phyloP scores from a whole-genome alignment of 2,113 vertebrate genomes.

The Scophthalmus maximus region DNA sequence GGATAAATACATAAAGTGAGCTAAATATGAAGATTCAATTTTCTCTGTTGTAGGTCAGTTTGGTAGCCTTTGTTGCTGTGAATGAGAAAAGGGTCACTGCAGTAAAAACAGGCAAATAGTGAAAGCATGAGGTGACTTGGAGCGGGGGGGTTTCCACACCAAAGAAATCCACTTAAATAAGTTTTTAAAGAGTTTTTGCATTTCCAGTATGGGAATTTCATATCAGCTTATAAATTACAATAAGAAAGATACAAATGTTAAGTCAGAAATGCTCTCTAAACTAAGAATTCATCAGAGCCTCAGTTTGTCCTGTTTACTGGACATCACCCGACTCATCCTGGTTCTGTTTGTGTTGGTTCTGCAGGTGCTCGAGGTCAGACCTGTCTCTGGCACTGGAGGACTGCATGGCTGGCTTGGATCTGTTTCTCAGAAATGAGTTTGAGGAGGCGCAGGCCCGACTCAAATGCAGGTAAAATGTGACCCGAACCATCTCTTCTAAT shows the following conservation, averaged over 20 bases:
- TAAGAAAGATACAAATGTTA: background rate
- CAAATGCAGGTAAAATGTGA: slow-evolving; percentile 85
- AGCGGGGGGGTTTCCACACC: background rate
- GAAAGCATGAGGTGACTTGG: background rate
- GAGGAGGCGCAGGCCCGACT: slow-evolving; percentile 90
- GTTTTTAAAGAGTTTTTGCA: too few relatives aligned
- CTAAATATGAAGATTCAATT: background rate
- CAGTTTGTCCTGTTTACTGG: background rate
- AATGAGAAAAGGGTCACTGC: slow-evolving; percentile 25
- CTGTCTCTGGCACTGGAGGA: slow-evolving; percentile 90
- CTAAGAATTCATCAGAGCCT: background rate
- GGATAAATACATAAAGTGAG: background rate
- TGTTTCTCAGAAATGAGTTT: slow-evolving; percentile 95
- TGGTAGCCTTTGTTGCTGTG: slow-evolving; percentile 5
- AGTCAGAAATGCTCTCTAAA: background rate
- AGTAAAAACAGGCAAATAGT: slow-evolving; percentile 3
- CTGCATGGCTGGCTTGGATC: slow-evolving; percentile 93
- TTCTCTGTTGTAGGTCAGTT: background rate
- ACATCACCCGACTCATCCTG: background rate
- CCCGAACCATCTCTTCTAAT: background rate
- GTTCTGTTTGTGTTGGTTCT: slow-evolving; percentile 31
- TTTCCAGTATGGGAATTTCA: too few relatives aligned
- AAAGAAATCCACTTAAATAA: too few relatives aligned
- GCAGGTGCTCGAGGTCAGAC: slow-evolving; percentile 84
- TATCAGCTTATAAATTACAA: too few relatives aligned